These are phyloP conservation scores for Seriola aureovittata DNA, from an alignment of 2,113 vertebrate genomes.

Conservation along the genomic window DNA sequence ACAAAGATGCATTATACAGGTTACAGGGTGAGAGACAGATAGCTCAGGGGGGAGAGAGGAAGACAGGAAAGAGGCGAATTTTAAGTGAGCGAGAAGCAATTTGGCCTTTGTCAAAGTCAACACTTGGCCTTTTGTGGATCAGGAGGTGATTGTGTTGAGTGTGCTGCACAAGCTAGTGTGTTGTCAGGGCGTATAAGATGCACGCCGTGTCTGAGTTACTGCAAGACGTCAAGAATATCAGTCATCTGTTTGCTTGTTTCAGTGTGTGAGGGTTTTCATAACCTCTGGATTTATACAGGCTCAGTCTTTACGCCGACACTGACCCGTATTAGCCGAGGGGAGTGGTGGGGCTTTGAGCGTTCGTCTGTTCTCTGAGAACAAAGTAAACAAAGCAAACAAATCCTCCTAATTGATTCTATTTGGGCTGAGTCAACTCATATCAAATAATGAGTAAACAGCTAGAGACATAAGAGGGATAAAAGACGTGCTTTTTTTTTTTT, in stretches of 20 bases:
- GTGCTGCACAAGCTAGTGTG: conserved; percentile 59
- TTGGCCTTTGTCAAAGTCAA: conserved; percentile 85
- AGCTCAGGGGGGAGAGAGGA: conserved; percentile 20
- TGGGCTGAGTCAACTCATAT: conserved; percentile 60
- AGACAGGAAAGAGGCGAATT: conserved; percentile 33
- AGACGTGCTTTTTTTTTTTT: conserved; percentile 21
- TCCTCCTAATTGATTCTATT: conserved; percentile 68
- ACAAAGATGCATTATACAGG: background rate
- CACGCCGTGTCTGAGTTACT: conserved; percentile 56
- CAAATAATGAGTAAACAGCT: conserved; percentile 63
- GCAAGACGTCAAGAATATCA: conserved; percentile 52
- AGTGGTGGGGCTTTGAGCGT: conserved; percentile 32
- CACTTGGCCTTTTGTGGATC: conserved; percentile 77
- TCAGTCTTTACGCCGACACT: conserved; percentile 42
- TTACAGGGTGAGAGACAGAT: conserved; percentile 15
- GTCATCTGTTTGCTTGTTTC: conserved; percentile 60
- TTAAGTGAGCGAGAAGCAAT: conserved; percentile 48
- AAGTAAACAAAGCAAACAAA: conserved; percentile 63
- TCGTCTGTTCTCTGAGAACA: conserved; percentile 48
- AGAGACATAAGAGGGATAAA: conserved; percentile 23
- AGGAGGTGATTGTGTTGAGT: conserved; percentile 62
- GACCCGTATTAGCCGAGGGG: conserved; percentile 58
- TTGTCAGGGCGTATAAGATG: conserved; percentile 60
- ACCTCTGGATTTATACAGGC: conserved; percentile 61
- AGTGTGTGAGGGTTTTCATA: conserved; percentile 61